phyloP scores from a whole-genome alignment of 2,113 vertebrate species.

The Sporophila hypoxantha region DNA sequence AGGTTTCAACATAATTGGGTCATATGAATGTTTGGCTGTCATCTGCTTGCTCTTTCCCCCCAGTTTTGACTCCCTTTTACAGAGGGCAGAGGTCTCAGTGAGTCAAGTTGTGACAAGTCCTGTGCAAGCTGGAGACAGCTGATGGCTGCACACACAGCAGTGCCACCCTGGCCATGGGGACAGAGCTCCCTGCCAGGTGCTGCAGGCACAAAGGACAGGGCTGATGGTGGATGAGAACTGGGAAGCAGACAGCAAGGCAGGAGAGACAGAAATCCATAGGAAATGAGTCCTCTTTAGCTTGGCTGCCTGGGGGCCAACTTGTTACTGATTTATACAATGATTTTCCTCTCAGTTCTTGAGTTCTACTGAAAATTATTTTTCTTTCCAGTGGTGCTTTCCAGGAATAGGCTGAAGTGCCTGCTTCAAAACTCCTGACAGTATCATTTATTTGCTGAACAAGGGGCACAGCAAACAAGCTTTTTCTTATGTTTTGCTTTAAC shows the following conservation, averaged over 20 bases:
- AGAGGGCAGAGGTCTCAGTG: neutral
- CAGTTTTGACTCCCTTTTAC: neutral
- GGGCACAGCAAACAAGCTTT: neutral
- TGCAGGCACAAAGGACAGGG: neutral
- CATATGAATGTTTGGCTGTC: neutral
- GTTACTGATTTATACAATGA: neutral
- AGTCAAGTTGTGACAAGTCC: neutral
- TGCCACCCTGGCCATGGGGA: rapidly evolving
- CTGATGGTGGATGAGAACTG: neutral
- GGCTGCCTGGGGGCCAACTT: neutral
- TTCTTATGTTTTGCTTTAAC: slow-evolving; percentile 15
- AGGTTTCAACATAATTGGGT: neutral
- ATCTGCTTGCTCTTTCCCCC: slow-evolving; percentile 8
- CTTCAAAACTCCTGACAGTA: neutral
- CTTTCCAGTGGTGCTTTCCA: neutral
- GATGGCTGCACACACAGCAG: rapidly evolving
- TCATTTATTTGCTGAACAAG: neutral
- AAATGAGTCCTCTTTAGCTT: neutral
- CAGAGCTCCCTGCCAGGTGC: neutral
- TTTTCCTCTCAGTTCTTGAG: neutral
- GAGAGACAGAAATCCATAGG: neutral
- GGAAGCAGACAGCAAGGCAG: neutral
- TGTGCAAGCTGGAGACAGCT: neutral
- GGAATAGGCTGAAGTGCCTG: neutral
- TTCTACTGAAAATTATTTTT: neutral